Evolutionary conservation across 2,113 vertebrate species (phyloP), one percentile per base, ranked within the genome.

Genomic region (Pterocles gutturalis): DNA sequence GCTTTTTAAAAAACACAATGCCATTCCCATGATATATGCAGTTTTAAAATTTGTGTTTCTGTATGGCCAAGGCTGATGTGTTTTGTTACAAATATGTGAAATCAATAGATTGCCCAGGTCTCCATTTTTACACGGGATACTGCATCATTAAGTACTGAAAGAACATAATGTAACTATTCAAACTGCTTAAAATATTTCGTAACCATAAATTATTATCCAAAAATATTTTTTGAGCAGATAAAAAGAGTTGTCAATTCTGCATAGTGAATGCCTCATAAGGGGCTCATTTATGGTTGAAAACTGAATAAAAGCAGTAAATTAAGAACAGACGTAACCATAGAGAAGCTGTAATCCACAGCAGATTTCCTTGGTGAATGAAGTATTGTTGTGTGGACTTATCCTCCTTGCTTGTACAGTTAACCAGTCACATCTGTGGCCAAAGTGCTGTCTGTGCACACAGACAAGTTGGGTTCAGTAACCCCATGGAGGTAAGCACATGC

Each of bases 221-320:
- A 98, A 98, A 98, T 98, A 98, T 98, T 98, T 98, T 98, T 98
- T 34, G 76, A 98, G 98, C 97, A 98, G 98, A 98, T 98, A 98
- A 98, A 98, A 98, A 98, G 98, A 98, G 98, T 98, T 98, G 98
- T 98, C 98, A 98, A 98, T 98, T 98, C 98, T 98, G 96, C 97
- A 97, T 98, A 98, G 97, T 97, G 98, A 98, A 98, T 98, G 97
- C 97, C 98, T 98, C 98, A 98, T 98, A 98, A 99, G 98, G 98
- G 98, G 98, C 98, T 98, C 97, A 97, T 99, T 98, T 99, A 98
- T 98, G 98, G 98, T 98, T 98, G 98, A 99, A 98, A 98, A 98
- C 98, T 98, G 98, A 98, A 98, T 98, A 98, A 98, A 98, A 98
- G 97, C 98, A 97, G 98, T 97, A 98, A 99, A 99, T 98, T 97